These are phyloP conservation scores for Rhizoglyphus robini DNA, from an alignment of 1,140 invertebrate species.

Conservation along the genomic window DNA sequence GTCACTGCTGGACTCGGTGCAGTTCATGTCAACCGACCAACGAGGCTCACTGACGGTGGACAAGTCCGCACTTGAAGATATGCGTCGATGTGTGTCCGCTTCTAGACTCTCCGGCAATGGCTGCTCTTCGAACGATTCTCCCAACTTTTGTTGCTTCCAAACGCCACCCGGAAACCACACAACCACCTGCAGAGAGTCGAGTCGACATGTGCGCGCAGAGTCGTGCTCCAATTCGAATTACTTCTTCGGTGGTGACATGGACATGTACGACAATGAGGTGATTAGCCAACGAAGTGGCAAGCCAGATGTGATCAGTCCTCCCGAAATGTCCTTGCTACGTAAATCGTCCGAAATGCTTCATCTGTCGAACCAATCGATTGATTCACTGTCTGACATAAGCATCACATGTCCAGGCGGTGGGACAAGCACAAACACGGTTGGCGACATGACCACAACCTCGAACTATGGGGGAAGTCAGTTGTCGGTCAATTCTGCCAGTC, in stretches of 20 bases:
- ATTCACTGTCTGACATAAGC: conserved; percentile 6
- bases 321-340: background rate
- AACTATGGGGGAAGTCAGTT: too few species aligned
- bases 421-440: background rate
- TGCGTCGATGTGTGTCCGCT: conserved; percentile 25
- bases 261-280: background rate
- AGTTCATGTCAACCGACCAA: background rate
- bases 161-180: background rate
- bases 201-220: background rate
- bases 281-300: background rate
- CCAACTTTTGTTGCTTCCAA: background rate
- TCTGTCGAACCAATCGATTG: background rate
- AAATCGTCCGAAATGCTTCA: background rate
- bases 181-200: background rate
- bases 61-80: conserved; percentile 2
- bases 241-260: background rate
- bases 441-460: background rate
- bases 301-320: too few species aligned
- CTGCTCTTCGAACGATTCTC: background rate
- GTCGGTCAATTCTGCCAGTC: too few species aligned
- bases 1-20: background rate
- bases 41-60: background rate
- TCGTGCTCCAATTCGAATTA: conserved; percentile 14
- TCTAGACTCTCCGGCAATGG: conserved; percentile 4
- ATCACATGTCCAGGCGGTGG: background rate